Evolutionary conservation across 2,113 vertebrate genomes (phyloP).

Genomic region (Gorsachius goisagi): DNA sequence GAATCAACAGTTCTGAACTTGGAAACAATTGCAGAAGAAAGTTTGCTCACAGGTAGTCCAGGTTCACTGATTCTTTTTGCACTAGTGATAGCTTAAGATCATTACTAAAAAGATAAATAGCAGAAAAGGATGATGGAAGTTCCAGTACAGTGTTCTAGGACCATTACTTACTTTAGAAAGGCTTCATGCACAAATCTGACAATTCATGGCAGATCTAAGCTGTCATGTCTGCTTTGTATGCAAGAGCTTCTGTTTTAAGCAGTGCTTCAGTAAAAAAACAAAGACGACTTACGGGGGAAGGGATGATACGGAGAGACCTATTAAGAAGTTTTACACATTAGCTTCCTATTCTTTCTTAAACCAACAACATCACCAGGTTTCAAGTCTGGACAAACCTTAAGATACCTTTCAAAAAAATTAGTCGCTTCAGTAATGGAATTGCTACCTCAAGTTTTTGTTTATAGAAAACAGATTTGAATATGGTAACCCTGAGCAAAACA

Average conservation of each 20-base stretch:
- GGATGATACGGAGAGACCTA: neutral
- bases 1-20: neutral
- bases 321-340: neutral
- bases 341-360: neutral
- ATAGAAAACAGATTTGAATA: neutral
- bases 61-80: neutral
- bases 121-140: neutral
- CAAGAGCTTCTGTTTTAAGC: neutral
- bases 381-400: neutral
- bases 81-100: neutral
- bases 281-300: neutral
- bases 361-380: neutral
- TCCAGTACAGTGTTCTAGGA: neutral
- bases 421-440: neutral
- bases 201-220: neutral
- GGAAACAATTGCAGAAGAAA: neutral
- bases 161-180: neutral
- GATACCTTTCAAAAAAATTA: neutral
- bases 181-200: neutral
- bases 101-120: neutral
- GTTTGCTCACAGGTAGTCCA: neutral
- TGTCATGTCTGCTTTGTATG: neutral
- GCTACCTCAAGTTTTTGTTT: neutral
- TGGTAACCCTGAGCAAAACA: neutral
- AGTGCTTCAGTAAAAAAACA: neutral